A percentile compares a stretch with the other conserved stretches of the same genome.
Evolutionary conservation across 2,888 invertebrate species (phyloP).

Genomic region (Ganaspis brasiliensis): DNA sequence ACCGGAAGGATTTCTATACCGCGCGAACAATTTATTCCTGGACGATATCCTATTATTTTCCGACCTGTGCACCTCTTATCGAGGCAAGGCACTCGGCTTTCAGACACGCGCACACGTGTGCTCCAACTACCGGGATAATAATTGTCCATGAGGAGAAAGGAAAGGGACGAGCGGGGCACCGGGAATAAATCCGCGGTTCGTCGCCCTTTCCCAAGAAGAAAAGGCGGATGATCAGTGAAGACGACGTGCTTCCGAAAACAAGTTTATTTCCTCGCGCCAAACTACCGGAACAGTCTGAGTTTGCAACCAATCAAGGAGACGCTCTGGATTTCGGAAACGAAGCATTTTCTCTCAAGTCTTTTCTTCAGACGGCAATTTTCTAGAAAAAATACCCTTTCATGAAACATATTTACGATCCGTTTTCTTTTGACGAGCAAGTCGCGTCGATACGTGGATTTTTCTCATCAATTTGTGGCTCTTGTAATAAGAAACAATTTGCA

Average conservation of each 20-base stretch:
- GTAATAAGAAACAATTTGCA: background rate
- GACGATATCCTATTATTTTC: slow-evolving; percentile 44
- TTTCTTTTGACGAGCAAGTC: background rate
- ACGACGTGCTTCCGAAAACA: slow-evolving; percentile 29
- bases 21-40: slow-evolving; percentile 42
- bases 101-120: slow-evolving; percentile 37
- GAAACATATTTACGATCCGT: no score
- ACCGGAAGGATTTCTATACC: slow-evolving; percentile 24
- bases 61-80: slow-evolving; percentile 44
- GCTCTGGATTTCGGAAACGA: background rate
- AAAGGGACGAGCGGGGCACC: background rate
- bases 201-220: slow-evolving; percentile 3
- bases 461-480: background rate
- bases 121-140: slow-evolving; percentile 26
- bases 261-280: slow-evolving; percentile 18
- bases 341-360: background rate
- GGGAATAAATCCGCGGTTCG: slow-evolving; percentile 14
- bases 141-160: slow-evolving; percentile 28
- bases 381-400: background rate
- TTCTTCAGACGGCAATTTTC: background rate
- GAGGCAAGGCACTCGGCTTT: slow-evolving; percentile 39
- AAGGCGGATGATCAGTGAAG: slow-evolving; percentile 27
- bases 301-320: slow-evolving; percentile 22
- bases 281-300: slow-evolving; percentile 30
- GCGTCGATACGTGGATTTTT: background rate